Conservation (phyloP, 2,113 vertebrate species). For the Sapajus apella region DNA sequence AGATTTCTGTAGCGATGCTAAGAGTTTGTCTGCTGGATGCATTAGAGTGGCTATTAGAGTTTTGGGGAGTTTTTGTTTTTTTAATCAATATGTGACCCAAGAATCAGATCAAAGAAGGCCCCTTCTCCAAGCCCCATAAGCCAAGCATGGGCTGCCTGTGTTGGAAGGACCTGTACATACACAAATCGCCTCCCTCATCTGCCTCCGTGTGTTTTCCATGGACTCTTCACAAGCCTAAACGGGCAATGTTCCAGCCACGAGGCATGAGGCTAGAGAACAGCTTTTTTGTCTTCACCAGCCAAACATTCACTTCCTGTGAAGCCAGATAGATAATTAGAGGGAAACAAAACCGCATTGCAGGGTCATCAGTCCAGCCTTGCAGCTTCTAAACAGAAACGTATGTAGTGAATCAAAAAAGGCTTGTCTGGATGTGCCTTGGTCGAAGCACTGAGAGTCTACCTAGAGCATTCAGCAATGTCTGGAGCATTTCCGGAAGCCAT, state of each 20-base stretch:
- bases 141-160: neutral
- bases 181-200: neutral
- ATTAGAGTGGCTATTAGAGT: neutral
- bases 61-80: too few species aligned
- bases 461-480: neutral
- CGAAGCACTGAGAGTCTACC: neutral
- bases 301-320: conserved; percentile 56
- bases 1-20: neutral
- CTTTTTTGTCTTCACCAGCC: conserved; percentile 43
- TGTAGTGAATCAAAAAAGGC: neutral
- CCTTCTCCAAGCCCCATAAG: neutral
- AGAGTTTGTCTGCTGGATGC: neutral
- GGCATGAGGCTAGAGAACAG: neutral
- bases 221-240: neutral
- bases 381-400: conserved; percentile 28
- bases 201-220: neutral
- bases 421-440: neutral
- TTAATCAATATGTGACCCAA: neutral
- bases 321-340: conserved; percentile 55
- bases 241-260: conserved; percentile 29
- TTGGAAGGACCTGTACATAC: neutral
- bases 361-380: conserved; percentile 24
- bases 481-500: neutral
- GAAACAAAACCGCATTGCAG: conserved; percentile 45
- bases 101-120: neutral